These are phyloP conservation scores for Apogon hyalosoma DNA, from an alignment of 2,797 vertebrate species.

Conservation along the genomic window DNA sequence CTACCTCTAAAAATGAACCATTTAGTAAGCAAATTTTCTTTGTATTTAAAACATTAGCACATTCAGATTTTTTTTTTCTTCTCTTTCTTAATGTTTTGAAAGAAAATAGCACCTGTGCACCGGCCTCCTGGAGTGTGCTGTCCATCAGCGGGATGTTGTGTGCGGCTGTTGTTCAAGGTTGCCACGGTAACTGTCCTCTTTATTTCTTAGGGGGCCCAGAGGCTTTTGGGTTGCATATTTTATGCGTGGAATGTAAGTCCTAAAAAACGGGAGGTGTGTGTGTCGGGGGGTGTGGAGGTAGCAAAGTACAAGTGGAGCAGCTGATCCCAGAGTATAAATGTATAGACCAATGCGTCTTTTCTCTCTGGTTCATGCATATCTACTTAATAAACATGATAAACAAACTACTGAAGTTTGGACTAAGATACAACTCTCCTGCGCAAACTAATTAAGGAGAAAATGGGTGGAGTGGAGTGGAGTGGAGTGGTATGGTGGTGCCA, in stretches of 20 bases:
- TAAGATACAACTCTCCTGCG: constrained; percentile 33
- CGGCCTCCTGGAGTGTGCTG: constrained; percentile 73
- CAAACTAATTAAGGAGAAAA: constrained; percentile 31
- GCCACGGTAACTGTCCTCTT: constrained; percentile 75
- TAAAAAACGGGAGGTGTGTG: constrained; percentile 55
- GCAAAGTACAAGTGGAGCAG: constrained; percentile 58
- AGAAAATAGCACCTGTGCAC: constrained; percentile 80
- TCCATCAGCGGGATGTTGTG: constrained; percentile 78
- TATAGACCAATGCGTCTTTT: constrained; percentile 43
- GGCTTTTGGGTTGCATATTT: constrained; percentile 81
- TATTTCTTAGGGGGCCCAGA: constrained; percentile 78
- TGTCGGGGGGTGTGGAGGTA: not conserved
- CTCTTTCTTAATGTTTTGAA: constrained; percentile 68
- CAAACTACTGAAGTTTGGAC: constrained; percentile 36
- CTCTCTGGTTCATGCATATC: constrained; percentile 22
- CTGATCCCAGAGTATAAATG: constrained; percentile 64
- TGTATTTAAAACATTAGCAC: constrained; percentile 48
- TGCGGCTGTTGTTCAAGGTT: constrained; percentile 83
- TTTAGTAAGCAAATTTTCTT: constrained; percentile 43
- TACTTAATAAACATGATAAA: constrained; percentile 28
- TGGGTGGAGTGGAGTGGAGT: constrained; percentile 25
- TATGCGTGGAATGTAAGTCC: constrained; percentile 80
- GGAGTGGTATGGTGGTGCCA: constrained; percentile 24
- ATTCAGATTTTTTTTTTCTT: constrained; percentile 33
- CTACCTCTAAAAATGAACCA: constrained; percentile 26